These are phyloP conservation scores for Hypsopygia costalis DNA, from an alignment of 2,888 invertebrate genomes.

Conservation along the genomic window DNA sequence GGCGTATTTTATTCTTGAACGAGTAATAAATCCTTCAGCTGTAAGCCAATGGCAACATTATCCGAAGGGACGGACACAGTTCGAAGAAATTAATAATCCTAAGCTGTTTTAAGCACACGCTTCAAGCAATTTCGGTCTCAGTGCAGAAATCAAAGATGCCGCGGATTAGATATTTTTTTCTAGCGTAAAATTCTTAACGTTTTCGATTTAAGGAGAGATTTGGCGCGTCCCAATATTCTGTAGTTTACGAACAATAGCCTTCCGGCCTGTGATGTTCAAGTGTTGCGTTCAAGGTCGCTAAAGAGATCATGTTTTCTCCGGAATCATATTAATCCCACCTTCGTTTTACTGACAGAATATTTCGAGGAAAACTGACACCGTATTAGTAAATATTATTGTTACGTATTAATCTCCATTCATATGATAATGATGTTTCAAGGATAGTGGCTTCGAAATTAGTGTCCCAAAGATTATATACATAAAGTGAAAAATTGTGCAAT, in stretches of 20 bases:
- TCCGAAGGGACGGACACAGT: slow-evolving; percentile 50
- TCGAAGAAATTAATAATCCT: slow-evolving; percentile 75
- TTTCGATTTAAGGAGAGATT: slow-evolving; percentile 68
- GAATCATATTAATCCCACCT: slow-evolving; percentile 35
- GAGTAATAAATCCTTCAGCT: slow-evolving; percentile 70
- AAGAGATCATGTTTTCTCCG: slow-evolving; percentile 55
- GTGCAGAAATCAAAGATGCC: slow-evolving; percentile 65
- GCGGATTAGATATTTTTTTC: slow-evolving; percentile 72
- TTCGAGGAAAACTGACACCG: not conserved
- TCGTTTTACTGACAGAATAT: slow-evolving; percentile 18
- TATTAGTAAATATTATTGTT: not conserved
- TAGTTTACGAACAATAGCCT: slow-evolving; percentile 61
- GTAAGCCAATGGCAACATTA: slow-evolving; percentile 56
- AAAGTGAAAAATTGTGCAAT: too few species aligned
- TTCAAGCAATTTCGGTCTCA: slow-evolving; percentile 51
- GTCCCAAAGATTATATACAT: too few species aligned
- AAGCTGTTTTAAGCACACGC: slow-evolving; percentile 61
- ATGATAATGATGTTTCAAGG: too few species aligned
- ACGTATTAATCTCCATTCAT: not conserved
- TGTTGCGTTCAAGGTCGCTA: slow-evolving; percentile 16
- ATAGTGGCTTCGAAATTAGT: too few species aligned
- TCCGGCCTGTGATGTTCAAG: slow-evolving; percentile 57
- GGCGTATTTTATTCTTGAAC: slow-evolving; percentile 71
- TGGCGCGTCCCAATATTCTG: slow-evolving; percentile 49
- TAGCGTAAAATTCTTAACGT: slow-evolving; percentile 64